These are phyloP conservation scores for Tyria jacobaeae DNA, from an alignment of 2,888 invertebrate species.

Conservation along the genomic window DNA sequence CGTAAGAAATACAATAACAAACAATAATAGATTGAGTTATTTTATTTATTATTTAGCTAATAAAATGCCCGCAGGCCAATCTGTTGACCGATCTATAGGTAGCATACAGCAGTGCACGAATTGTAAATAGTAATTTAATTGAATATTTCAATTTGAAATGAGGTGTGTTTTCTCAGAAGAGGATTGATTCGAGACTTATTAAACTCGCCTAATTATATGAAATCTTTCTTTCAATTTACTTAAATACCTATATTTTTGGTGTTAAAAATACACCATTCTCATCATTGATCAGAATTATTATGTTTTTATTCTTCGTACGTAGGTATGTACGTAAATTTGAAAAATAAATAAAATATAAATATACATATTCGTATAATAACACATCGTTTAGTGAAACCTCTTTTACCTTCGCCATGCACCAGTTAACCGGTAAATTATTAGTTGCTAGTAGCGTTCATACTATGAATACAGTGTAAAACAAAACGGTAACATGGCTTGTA, in stretches of 20 bases:
- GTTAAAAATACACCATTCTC: too few species aligned
- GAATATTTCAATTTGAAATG: not conserved
- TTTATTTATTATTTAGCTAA: constrained; percentile 16
- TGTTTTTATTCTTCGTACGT: too few species aligned
- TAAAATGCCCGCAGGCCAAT: constrained; percentile 15
- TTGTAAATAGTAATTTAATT: not conserved
- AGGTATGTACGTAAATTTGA: too few species aligned
- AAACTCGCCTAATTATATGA: too few species aligned
- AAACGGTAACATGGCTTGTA: constrained; percentile 62
- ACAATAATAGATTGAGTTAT: constrained; percentile 13
- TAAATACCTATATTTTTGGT: too few species aligned
- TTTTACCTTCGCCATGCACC: not conserved
- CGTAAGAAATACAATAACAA: constrained; percentile 18
- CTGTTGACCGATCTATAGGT: constrained; percentile 9
- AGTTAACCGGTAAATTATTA: constrained; percentile 9
- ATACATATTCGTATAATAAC: too few species aligned
- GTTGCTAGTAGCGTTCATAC: constrained; percentile 19
- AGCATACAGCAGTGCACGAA: constrained; percentile 14
- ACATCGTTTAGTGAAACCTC: not conserved
- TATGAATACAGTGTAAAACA: constrained; percentile 63
- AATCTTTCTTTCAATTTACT: too few species aligned
- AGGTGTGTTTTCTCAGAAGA: not conserved
- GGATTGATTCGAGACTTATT: too few species aligned
- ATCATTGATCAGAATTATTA: too few species aligned
- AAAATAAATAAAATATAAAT: too few species aligned